These are phyloP conservation scores for Drosophila niveifrons DNA, from an alignment of 2,888 invertebrate species.

Conservation along the genomic window DNA sequence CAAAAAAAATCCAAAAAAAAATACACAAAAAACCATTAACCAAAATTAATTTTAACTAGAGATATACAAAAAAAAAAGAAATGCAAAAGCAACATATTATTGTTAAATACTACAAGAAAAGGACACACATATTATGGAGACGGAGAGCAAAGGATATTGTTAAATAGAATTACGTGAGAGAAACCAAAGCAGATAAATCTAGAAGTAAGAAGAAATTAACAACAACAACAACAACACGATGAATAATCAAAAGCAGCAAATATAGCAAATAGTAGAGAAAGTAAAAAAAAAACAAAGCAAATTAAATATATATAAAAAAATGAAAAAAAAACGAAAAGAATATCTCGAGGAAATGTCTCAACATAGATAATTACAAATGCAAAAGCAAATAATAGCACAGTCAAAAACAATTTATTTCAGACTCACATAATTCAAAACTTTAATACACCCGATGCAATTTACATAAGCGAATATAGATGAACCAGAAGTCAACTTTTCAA, in stretches of 20 bases:
- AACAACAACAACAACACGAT: constrained; percentile 57
- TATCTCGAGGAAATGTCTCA: constrained; percentile 30
- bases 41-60: constrained; percentile 78
- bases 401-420: constrained; percentile 54
- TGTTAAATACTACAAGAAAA: constrained; percentile 66
- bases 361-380: constrained; percentile 39
- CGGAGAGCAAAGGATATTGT: constrained; percentile 72
- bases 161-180: constrained; percentile 73
- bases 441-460: constrained; percentile 53
- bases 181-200: constrained; percentile 37
- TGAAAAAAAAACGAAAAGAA: constrained; percentile 26
- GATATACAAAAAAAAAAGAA: constrained; percentile 58
- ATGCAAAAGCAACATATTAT: constrained; percentile 72
- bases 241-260: constrained; percentile 78
- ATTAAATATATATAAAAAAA: constrained; percentile 31
- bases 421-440: constrained; percentile 47
- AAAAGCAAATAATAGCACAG: constrained; percentile 56
- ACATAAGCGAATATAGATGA: constrained; percentile 39
- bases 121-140: constrained; percentile 73
- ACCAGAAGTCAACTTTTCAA: constrained; percentile 1
- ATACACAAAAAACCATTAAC: constrained; percentile 41
- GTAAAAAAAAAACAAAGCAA: constrained; percentile 37
- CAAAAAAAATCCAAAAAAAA: constrained; percentile 18
- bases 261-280: constrained; percentile 71
- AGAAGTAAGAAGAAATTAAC: constrained; percentile 45